Conservation (phyloP, 2,888 invertebrate genomes). For the Ectobius pallidus region DNA sequence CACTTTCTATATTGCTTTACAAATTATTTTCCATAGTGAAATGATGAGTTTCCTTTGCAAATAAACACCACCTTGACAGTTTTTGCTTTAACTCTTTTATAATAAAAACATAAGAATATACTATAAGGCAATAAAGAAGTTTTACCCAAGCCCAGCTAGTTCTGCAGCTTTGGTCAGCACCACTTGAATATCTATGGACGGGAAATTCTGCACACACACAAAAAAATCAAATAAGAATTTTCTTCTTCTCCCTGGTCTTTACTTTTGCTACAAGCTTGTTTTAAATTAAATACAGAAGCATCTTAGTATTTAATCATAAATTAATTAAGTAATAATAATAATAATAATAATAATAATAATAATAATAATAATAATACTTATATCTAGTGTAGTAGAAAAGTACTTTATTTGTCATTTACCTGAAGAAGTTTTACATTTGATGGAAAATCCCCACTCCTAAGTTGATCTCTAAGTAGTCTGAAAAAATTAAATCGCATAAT, state of each 20-base stretch:
- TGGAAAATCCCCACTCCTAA: constrained; percentile 90
- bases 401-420: constrained; percentile 52
- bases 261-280: background rate
- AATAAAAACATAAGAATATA: background rate
- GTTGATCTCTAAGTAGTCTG: constrained; percentile 81
- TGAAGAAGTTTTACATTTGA: constrained; percentile 93
- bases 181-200: constrained; percentile 84
- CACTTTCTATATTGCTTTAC: too few relatives aligned
- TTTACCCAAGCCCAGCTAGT: constrained; percentile 57
- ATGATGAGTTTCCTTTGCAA: too few relatives aligned
- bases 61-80: too few relatives aligned
- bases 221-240: background rate
- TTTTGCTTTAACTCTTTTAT: too few relatives aligned
- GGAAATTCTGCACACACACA: constrained; percentile 67
- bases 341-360: too few relatives aligned
- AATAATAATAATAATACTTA: background rate
- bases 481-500: constrained; percentile 42
- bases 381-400: background rate
- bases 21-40: too few relatives aligned
- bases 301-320: too few relatives aligned
- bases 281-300: too few relatives aligned
- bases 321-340: too few relatives aligned
- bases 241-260: too few relatives aligned
- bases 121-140: background rate
- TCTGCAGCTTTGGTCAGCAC: constrained; percentile 80